Base-by-base conservation (phyloP, 2,888 invertebrate species). In the Tridacna crocea region DNA sequence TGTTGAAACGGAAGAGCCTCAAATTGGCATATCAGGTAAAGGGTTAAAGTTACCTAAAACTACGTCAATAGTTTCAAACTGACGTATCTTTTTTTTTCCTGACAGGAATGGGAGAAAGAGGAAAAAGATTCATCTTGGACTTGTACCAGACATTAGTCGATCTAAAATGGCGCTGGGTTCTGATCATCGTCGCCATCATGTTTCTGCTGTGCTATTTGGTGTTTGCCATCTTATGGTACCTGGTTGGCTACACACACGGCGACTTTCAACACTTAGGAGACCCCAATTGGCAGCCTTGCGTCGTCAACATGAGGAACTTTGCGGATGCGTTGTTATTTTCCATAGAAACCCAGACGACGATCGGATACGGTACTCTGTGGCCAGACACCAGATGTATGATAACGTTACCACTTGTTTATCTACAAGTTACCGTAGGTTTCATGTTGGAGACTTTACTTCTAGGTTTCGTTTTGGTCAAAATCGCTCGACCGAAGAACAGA, bases 321-420 rank as follows among this genome's bases (percentile, higher is more conserved):
- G 97, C 97, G 65, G 97, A 98, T 72, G 98, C 98, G 92, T 98
- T 99, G 94, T 96, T 99, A 47, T 99, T 98, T 95, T 98, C 98
- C 84, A 97, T 99, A 47, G 99, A 99, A 95, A 98, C 98, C 0
- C 99, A 99, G 94, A 98, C 98, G 94, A 99, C 98, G 12, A 99
- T 99, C 88, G 98, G 98, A 60, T 98, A 98, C 93, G 98, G 98
- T 2, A 96, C 96, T 74, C 96, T 98, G 79, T 96, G 96, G 72
- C 98, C 98, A 0, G 98, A 98, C 0, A 96, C 98, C 86, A 97
- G 98, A 93, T 99, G 99, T 92, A 97, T 97, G 0, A 97, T 97
- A 93, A 98, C 98, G 48, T 97, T 98, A 90, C 97, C 98, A 92
- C 96, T 97, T 63, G 96, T 98, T 96, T 98, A 98, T 94, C 95